Base-by-base conservation (phyloP, 2,113 vertebrate species). In the Syngnathus typhle region DNA sequence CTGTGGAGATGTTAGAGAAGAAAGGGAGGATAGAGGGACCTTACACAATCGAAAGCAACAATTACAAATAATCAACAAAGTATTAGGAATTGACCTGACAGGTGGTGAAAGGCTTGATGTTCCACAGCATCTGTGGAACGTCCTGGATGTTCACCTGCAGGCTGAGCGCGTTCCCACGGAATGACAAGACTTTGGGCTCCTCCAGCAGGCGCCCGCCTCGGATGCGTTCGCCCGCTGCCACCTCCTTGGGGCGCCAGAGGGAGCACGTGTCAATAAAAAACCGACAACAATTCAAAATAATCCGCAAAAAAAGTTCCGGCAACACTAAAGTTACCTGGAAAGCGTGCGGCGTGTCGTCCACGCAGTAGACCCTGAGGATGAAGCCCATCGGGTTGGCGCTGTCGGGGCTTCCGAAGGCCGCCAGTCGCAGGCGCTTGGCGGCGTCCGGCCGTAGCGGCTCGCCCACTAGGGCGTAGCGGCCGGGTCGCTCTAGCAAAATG, bases 131-230 rank as follows among this genome's bases (percentile, higher is more conserved):
- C 9, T 95, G 95, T 43, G 95, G 94, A 66, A 98, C 88, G 39
- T 98, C 96, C 11, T 95, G 94, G 86, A 98, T 94, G 18, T 94
- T 96, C 75, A 98, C 93, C 90, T 96, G 96, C 21, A 98, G 94
- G 80, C 93, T 95, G 79, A 94, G 93, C 2, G 87, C 92, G 81
- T 95, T 96, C 58, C 93, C 94, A 80, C 88, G 91, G 86, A 97
- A 98, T 84, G 92, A 91, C 88, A 96, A 55, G 74, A 93, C 83
- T 79, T 94, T 96, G 21, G 94, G 96, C 75, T 98, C 95, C 79
- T 97, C 95, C 89, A 98, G 89, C 43, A 98, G 82, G 1, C 92
- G 92, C 32, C 95, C 95, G 0, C 94, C 94, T 83, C 94, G 93
- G 75, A 92, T 90, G 36, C 86, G 90, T 84, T 98, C 95, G 73